These are phyloP conservation scores for Silurus aristotelis DNA, from an alignment of 2,797 vertebrate genomes.

Conservation along the genomic window DNA sequence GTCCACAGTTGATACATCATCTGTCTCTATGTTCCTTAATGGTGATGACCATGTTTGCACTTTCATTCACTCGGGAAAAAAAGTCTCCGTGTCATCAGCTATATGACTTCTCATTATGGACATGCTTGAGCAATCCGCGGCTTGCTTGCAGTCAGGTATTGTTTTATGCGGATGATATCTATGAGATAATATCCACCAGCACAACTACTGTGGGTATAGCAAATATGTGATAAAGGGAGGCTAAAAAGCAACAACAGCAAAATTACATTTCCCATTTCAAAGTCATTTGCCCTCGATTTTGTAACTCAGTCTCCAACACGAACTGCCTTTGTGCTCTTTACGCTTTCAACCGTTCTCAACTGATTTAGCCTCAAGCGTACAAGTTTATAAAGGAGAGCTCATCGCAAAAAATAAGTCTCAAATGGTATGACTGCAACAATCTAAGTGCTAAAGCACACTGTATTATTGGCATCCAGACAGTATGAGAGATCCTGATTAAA, in stretches of 20 bases:
- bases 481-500: conserved; percentile 63
- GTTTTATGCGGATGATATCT: conserved; percentile 74
- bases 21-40: conserved; percentile 65
- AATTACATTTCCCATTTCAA: conserved; percentile 69
- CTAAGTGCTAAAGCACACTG: conserved; percentile 53
- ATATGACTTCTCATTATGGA: conserved; percentile 69
- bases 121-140: conserved; percentile 69
- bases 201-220: conserved; percentile 71
- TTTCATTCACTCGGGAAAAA: conserved; percentile 61
- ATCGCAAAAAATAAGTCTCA: conserved; percentile 53
- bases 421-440: conserved; percentile 62
- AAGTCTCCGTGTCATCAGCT: conserved; percentile 61
- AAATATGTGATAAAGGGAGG: conserved; percentile 64
- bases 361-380: conserved; percentile 61
- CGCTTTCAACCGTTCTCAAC: conserved; percentile 51
- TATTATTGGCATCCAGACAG: conserved; percentile 49
- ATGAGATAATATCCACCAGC: conserved; percentile 72
- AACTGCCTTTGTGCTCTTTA: conserved; percentile 66
- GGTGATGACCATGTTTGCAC: conserved; percentile 71
- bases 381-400: conserved; percentile 6
- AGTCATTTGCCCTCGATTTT: conserved; percentile 69
- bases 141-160: conserved; percentile 71
- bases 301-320: conserved; percentile 66
- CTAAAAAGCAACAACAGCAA: conserved; percentile 46
- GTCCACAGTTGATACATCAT: conserved; percentile 62